Conservation (phyloP, 2,888 invertebrate genomes). For the Biston betularia region DNA sequence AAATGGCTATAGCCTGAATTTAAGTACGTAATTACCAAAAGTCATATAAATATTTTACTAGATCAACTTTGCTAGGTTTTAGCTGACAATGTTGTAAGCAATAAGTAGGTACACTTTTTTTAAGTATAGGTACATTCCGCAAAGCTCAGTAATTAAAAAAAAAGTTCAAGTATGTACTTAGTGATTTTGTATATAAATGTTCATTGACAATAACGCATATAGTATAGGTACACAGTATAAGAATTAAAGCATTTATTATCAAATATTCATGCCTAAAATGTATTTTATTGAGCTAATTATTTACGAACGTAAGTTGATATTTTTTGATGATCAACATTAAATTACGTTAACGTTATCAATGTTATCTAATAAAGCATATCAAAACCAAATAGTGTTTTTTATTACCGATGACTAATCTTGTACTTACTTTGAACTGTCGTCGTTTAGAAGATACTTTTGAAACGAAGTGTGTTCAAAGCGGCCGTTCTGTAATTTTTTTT, state of each 20-base stretch:
- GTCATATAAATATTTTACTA: background rate
- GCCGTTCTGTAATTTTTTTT: no score
- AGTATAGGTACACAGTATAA: no score
- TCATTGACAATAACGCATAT: background rate
- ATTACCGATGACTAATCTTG: no score
- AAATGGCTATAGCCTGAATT: background rate
- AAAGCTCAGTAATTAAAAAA: background rate
- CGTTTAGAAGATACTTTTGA: no score
- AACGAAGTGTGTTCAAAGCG: no score
- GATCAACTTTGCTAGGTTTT: background rate
- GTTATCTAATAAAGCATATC: slow-evolving; percentile 40
- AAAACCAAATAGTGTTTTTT: slow-evolving; percentile 15
- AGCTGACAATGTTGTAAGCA: background rate
- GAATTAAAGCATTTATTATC: no score
- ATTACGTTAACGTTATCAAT: background rate
- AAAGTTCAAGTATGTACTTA: background rate
- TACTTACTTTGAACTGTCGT: no score
- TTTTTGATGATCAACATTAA: slow-evolving; percentile 1
- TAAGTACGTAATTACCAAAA: background rate
- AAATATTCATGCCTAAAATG: no score
- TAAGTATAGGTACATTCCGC: slow-evolving; percentile 5
- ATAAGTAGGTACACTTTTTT: background rate
- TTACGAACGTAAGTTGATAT: background rate
- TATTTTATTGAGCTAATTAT: no score
- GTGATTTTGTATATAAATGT: background rate